Evolutionary conservation across 1,140 invertebrate species (phyloP).

Genomic region (Drosophila takahashii): DNA sequence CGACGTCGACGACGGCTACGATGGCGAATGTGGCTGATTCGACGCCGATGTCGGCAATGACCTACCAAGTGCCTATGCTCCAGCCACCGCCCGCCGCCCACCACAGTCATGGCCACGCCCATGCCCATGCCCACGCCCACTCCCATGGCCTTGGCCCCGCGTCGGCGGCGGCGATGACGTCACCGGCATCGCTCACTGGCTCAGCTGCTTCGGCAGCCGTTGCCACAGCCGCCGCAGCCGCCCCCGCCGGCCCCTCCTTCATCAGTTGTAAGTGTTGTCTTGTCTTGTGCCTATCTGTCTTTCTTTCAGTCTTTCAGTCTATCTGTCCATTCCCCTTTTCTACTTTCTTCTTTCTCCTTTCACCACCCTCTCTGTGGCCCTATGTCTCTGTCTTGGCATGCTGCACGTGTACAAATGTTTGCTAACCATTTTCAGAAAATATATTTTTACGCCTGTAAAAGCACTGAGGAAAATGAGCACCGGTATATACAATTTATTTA

Average conservation of each 20-base stretch:
- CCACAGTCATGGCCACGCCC: constrained; percentile 30
- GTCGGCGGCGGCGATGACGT: constrained; percentile 27
- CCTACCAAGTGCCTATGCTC: constrained; percentile 53
- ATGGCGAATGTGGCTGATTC: constrained; percentile 15
- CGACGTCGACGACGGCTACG: constrained; percentile 20
- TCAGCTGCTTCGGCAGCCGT: constrained; percentile 40
- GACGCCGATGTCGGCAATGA: constrained; percentile 49
- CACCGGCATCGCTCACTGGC: constrained; percentile 46
- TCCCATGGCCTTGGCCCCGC: constrained; percentile 16
- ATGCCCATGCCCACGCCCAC: constrained; percentile 27
- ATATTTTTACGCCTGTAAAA: constrained; percentile 18
- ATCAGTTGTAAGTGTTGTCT: constrained; percentile 82
- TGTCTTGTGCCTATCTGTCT: constrained; percentile 28
- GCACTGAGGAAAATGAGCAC: constrained; percentile 13
- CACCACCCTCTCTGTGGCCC: background rate
- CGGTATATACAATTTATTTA: background rate
- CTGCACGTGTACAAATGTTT: constrained; percentile 49
- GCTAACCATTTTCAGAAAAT: constrained; percentile 18
- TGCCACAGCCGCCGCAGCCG: constrained; percentile 43
- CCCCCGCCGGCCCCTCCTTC: constrained; percentile 56
- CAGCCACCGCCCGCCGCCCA: constrained; percentile 13
- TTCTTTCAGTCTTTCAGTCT: constrained; percentile 27
- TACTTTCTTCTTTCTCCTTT: background rate
- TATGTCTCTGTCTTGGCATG: constrained; percentile 42
- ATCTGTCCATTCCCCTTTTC: constrained; percentile 1